phyloP scores from a whole-genome alignment of 2,888 invertebrate species.

The Eupithecia insigniata region DNA sequence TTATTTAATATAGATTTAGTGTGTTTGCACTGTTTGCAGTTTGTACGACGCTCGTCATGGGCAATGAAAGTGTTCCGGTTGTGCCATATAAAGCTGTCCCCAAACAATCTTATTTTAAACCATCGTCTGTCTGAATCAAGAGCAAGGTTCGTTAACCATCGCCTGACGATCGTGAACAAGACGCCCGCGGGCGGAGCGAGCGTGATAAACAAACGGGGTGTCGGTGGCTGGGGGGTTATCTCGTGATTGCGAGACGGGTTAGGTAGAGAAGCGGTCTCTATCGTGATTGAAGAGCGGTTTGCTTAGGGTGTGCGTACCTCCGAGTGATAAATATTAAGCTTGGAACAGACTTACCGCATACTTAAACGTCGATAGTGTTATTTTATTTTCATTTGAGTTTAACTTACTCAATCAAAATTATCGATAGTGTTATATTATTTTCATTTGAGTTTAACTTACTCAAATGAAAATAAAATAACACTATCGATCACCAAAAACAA shows the following conservation, averaged over 20 bases:
- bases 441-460: no score
- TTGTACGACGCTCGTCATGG: no score
- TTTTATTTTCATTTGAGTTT: no score
- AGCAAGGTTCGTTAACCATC: slow-evolving; percentile 9
- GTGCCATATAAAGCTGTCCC: neutral
- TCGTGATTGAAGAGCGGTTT: neutral
- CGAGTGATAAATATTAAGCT: neutral
- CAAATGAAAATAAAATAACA: no score
- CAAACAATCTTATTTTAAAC: neutral
- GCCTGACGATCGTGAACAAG: slow-evolving; percentile 11
- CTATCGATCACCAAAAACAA: no score
- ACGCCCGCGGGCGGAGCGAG: neutral
- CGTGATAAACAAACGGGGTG: slow-evolving; percentile 2
- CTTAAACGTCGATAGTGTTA: no score
- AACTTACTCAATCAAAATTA: no score
- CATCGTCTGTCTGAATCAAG: neutral
- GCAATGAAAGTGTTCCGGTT: neutral
- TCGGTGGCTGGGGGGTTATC: neutral
- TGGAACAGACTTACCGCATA: neutral
- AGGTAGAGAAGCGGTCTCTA: neutral
- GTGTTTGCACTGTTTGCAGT: no score
- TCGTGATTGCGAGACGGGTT: slow-evolving; percentile 6
- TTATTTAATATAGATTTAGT: no score
- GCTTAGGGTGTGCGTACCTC: neutral
- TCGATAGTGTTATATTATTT: no score